phyloP scores from a whole-genome alignment of 2,113 vertebrate genomes.

The Larimichthys polyactis region DNA sequence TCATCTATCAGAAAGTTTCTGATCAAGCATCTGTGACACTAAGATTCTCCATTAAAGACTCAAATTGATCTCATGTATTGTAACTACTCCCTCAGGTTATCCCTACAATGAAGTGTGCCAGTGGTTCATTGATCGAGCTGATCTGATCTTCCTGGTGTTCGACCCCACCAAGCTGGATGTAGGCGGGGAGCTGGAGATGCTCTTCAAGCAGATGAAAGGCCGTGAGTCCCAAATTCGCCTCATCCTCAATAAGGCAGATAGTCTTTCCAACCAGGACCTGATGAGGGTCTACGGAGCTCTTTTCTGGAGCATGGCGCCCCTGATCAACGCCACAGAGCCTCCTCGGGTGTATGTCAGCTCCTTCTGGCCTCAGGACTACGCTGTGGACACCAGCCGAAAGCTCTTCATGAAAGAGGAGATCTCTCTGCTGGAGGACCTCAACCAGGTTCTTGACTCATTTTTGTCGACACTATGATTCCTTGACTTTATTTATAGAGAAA shows the following conservation, averaged over 20 bases:
- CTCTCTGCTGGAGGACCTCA: conserved; percentile 96
- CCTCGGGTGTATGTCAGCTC: conserved; percentile 98
- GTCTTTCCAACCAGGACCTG: conserved; percentile 92
- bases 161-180: conserved; percentile 98
- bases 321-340: conserved; percentile 96
- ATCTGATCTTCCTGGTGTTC: conserved; percentile 98
- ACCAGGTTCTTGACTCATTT: conserved; percentile 81
- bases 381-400: conserved; percentile 89
- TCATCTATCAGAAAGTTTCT: neutral
- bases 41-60: neutral
- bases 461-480: neutral
- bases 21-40: neutral
- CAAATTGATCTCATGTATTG: too few species aligned
- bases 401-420: conserved; percentile 97
- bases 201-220: conserved; percentile 96
- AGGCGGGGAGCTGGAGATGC: conserved; percentile 95
- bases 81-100: conserved; percentile 86
- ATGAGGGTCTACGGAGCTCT: conserved; percentile 98
- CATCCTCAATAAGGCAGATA: conserved; percentile 98
- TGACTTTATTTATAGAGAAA: neutral
- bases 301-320: conserved; percentile 98
- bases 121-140: conserved; percentile 98
- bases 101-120: conserved; percentile 98
- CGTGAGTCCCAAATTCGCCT: conserved; percentile 98
- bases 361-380: conserved; percentile 96